Evolutionary conservation across 2,797 vertebrate genomes (phyloP), one percentile per base, ranked within the genome.

Genomic region (Silurus aristotelis): DNA sequence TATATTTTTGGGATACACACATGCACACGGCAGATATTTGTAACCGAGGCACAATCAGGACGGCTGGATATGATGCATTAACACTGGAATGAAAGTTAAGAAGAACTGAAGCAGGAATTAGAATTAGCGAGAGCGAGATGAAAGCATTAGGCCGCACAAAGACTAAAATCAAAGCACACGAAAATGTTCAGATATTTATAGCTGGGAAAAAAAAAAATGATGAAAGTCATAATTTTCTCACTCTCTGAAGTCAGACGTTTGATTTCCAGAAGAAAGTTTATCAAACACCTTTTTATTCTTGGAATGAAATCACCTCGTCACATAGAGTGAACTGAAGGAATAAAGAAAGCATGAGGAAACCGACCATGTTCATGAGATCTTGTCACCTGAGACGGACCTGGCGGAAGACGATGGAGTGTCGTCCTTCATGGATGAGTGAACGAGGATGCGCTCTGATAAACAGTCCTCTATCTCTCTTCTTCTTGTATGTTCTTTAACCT

Each of bases 171-270:
- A 63, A 79, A 63, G 77, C 10, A 1, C 22, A 56, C 2, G 19
- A 71, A 82, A 71, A 27, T n/a, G 19, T 63, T 63, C 58, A n/a
- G 77, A 79, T 61, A 63, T n/a, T 43, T 79, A 79, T 46, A 79
- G 20, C 58, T 58, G 6, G 13, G 0, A 19, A 20, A 20, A 19
- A 20, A 20, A 72, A 25, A 19, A 10, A 27, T 5, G 73, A 77
- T 58, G 55, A 77, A 63, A 79, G 77, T 64, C 38, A 17, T 80
- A 10, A 46, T 79, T 46, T 61, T 43, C 31, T 78, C 19, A 19
- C 56, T 78, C 52, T 70, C 25, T 71, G 66, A 82, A 70, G 66
- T 82, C 66, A 12, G 19, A 52, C 25, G 66, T 60, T 82, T 71
- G 52, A 58, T 70, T 70, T 70, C 9, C 13, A 0, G 0, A 31